Conservation (phyloP, 2,888 invertebrate genomes). For the Brachyptera putata region DNA sequence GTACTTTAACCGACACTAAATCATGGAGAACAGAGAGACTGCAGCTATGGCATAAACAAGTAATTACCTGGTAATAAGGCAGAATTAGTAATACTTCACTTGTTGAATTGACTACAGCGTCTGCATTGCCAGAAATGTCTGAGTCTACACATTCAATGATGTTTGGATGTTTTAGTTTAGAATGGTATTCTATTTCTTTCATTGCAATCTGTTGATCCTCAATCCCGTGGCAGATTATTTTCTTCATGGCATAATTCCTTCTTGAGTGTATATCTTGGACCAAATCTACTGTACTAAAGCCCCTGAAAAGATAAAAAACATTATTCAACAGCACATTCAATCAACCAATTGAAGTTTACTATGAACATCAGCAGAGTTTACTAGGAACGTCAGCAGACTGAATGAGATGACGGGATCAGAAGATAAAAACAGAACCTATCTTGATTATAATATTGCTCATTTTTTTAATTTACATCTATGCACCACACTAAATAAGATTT, state of each 20-base stretch:
- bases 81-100: conserved; percentile 69
- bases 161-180: conserved; percentile 64
- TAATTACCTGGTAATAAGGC: conserved; percentile 69
- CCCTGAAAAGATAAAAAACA: conserved; percentile 55
- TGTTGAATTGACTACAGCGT: conserved; percentile 62
- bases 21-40: too few relatives aligned
- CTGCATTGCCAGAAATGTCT: conserved; percentile 55
- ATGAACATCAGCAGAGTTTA: too few relatives aligned
- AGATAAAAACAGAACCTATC: too few relatives aligned
- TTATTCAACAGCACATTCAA: too few relatives aligned
- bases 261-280: conserved; percentile 63
- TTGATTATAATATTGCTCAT: too few relatives aligned
- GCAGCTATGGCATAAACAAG: too few relatives aligned
- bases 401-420: too few relatives aligned
- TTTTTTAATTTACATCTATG: too few relatives aligned
- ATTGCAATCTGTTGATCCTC: conserved; percentile 69
- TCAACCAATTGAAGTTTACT: too few relatives aligned
- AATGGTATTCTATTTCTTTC: conserved; percentile 70
- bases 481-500: too few relatives aligned
- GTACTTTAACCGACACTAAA: too few relatives aligned
- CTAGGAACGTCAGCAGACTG: too few relatives aligned
- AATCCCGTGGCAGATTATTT: conserved; percentile 72
- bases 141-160: conserved; percentile 69
- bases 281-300: conserved; percentile 75
- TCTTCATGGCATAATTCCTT: conserved; percentile 69